phyloP scores from a whole-genome alignment of 2,113 vertebrate species.

The Andinoacara biseriatus region DNA sequence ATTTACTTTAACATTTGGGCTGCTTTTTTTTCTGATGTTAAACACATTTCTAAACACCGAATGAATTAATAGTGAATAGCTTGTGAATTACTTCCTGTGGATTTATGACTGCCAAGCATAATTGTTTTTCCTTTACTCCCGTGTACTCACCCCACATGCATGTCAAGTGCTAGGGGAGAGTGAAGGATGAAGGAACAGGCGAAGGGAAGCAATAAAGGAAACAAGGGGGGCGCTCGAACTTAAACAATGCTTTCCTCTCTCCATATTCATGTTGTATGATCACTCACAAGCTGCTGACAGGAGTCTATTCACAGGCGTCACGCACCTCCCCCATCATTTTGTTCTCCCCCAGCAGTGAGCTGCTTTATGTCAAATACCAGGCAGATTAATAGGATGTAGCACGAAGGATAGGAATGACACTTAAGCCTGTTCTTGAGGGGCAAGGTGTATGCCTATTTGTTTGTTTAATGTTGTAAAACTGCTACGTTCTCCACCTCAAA shows the following conservation, averaged over 20 bases:
- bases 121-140: conserved; percentile 64
- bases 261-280: conserved; percentile 51
- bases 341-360: conserved; percentile 14
- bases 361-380: conserved; percentile 52
- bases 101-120: conserved; percentile 73
- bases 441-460: background rate
- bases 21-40: conserved; percentile 62
- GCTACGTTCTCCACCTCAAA: background rate
- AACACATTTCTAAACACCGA: conserved; percentile 78
- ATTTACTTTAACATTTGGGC: conserved; percentile 69
- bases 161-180: conserved; percentile 46
- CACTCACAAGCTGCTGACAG: conserved; percentile 57
- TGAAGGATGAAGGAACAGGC: conserved; percentile 38
- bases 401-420: conserved; percentile 41
- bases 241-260: conserved; percentile 62
- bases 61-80: conserved; percentile 77
- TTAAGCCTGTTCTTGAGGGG: conserved; percentile 26
- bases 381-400: conserved; percentile 56
- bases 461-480: conserved; percentile 14
- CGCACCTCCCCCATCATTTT: conserved; percentile 35
- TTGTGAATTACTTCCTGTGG: conserved; percentile 70
- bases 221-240: conserved; percentile 44
- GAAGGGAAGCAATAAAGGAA: conserved; percentile 34
- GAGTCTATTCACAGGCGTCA: conserved; percentile 19
- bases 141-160: conserved; percentile 42